A percentile compares a stretch with the other conserved stretches of the same genome.
Conservation (phyloP, 2,888 invertebrate species). For the Limnephilus rhombicus region DNA sequence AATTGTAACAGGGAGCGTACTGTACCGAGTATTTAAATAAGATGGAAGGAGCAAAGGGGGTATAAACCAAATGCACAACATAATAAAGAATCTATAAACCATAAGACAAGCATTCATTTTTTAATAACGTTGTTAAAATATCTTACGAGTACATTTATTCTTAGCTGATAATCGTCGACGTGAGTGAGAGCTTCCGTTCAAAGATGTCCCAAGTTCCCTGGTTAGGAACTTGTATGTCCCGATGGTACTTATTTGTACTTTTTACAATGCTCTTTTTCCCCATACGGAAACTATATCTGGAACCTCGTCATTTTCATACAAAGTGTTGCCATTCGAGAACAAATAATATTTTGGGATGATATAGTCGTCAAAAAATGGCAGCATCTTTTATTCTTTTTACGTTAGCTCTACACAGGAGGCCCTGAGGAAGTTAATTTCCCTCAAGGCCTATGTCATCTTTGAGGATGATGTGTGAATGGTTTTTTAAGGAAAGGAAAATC, state of each 20-base stretch:
- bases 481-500: too few relatives aligned
- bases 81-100: neutral
- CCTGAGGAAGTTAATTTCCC: too few relatives aligned
- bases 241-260: neutral
- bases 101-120: neutral
- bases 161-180: neutral
- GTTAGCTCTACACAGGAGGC: too few relatives aligned
- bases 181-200: neutral
- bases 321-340: too few relatives aligned
- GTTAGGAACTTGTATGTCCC: neutral
- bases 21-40: neutral
- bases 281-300: too few relatives aligned
- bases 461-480: too few relatives aligned
- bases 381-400: too few relatives aligned
- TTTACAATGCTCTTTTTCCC: too few relatives aligned
- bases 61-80: neutral
- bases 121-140: neutral
- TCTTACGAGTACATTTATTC: neutral
- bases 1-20: neutral
- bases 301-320: too few relatives aligned
- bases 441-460: too few relatives aligned
- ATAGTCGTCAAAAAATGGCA: too few relatives aligned
- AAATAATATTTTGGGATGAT: too few relatives aligned
- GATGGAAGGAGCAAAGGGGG: neutral
- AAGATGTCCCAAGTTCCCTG: neutral